Evolutionary conservation across 2,888 invertebrate genomes (phyloP), one percentile per base, ranked within the genome.

Genomic region (Frankliniella fusca): DNA sequence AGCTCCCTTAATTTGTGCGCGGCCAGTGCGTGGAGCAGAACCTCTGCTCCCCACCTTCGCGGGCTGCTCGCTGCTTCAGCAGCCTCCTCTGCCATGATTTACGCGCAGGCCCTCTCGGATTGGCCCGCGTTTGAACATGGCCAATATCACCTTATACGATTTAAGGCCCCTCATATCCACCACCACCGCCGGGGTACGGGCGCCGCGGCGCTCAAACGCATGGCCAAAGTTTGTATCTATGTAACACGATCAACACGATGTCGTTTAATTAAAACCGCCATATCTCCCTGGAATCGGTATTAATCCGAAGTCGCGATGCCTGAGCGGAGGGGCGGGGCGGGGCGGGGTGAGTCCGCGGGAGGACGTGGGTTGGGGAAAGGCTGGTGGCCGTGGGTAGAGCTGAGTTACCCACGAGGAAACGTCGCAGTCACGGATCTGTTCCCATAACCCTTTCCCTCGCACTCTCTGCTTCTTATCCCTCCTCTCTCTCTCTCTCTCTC

Each of bases 121-220:
- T 5, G 38, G 81, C 81, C 18, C 70, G 23, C 80, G 48, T 28
- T n/a, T 76, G 80, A 49, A 49, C 80, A 80, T 9, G 27, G 80
- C 50, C 80, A 54, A 50, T 80, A 49, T 27, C 80, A n/a, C 27
- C 10, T 20, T 48, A 80, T 61, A 28, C 82, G 61, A 48, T 65
- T 65, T 81, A 81, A 80, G 48, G 15, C 70, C 70, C 70, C 70
- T 27, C 70, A n/a, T 27, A n/a, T 76, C 70, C 70, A 70, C 23
- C 20, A 9, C 61, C 61, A 54, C 54, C 54, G 15, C 54, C 15
- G 18, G 54, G 54, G 15, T 18, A 18, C 18, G 61, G 61, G 61
- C 20, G 61, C 0, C 61, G 61, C 15, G n/a, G 3, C 15, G 18
- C 70, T 7, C 27, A 27, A 23, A 76, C 70, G 27, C 70, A 76